These are phyloP conservation scores for Priocnemis perturbator DNA, from an alignment of 2,888 invertebrate species.

Conservation along the genomic window DNA sequence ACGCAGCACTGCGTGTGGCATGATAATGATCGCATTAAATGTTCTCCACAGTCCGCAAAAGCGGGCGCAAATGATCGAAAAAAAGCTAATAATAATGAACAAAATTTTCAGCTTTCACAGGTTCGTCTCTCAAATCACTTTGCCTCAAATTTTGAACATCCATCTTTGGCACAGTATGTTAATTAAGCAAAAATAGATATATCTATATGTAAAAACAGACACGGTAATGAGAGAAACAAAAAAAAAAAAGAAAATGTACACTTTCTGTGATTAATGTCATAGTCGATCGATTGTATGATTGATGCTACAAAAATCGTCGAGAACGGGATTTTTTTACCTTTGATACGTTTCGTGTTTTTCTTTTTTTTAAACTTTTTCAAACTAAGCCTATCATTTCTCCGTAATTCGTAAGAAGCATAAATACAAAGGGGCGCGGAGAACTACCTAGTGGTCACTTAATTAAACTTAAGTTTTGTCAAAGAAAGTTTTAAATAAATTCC, in stretches of 20 bases:
- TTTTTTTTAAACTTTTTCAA: constrained; percentile 4
- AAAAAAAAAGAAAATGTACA: constrained; percentile 38
- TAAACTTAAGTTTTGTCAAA: constrained; percentile 31
- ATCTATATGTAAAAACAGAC: constrained; percentile 40
- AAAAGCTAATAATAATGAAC: constrained; percentile 43
- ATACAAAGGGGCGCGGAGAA: constrained; percentile 23
- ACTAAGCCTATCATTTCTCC: constrained; percentile 21
- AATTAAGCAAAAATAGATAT: constrained; percentile 57
- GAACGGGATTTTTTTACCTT: constrained; percentile 16
- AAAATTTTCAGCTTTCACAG: constrained; percentile 56
- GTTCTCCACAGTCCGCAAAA: too few relatives aligned
- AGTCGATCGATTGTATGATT: background rate
- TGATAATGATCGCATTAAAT: too few relatives aligned
- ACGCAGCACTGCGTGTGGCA: too few relatives aligned
- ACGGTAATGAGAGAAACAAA: constrained; percentile 28
- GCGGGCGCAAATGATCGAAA: too few relatives aligned
- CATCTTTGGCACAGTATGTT: constrained; percentile 70
- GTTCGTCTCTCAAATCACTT: constrained; percentile 47
- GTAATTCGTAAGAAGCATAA: constrained; percentile 28
- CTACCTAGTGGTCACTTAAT: constrained; percentile 29
- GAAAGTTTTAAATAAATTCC: constrained; percentile 34
- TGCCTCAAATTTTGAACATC: constrained; percentile 67
- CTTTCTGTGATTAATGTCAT: constrained; percentile 16
- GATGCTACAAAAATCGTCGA: constrained; percentile 5
- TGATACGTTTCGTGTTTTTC: too few relatives aligned